Conservation (phyloP, 2,113 vertebrate genomes). For the Brachypodius melanocephalos region DNA sequence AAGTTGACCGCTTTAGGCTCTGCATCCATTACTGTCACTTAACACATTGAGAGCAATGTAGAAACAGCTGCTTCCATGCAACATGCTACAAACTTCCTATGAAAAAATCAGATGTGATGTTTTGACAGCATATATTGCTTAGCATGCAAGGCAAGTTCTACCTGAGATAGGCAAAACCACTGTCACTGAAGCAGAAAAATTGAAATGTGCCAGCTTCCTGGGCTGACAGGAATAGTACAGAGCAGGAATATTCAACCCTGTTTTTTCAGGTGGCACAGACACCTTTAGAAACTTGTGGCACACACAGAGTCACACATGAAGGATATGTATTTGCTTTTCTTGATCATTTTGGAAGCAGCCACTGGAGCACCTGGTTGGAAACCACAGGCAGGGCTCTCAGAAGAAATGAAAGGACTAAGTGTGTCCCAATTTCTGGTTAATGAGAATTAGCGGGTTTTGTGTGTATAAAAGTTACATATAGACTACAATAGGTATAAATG, state of each 20-base stretch:
- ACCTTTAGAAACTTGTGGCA: background rate
- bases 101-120: slow-evolving; percentile 4
- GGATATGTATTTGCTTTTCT: background rate
- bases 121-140: background rate
- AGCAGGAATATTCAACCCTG: background rate
- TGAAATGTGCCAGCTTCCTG: background rate
- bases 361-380: background rate
- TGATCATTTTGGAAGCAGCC: background rate
- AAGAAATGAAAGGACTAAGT: background rate
- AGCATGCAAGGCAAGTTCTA: background rate
- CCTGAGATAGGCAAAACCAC: background rate
- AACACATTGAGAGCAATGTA: background rate
- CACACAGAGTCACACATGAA: background rate
- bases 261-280: background rate
- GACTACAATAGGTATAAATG: background rate
- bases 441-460: background rate
- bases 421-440: background rate
- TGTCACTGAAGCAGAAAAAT: background rate
- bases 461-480: rapidly evolving
- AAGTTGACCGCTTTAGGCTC: background rate
- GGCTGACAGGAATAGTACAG: background rate
- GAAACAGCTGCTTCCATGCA: background rate
- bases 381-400: background rate
- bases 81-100: background rate
- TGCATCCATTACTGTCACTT: slow-evolving; percentile 1